Percentiles rank a stretch among this genome's conserved stretches.
These are phyloP conservation scores for Metridium senile DNA, from an alignment of 92 coral and sea anemone genomes.

Conservation along the genomic window DNA sequence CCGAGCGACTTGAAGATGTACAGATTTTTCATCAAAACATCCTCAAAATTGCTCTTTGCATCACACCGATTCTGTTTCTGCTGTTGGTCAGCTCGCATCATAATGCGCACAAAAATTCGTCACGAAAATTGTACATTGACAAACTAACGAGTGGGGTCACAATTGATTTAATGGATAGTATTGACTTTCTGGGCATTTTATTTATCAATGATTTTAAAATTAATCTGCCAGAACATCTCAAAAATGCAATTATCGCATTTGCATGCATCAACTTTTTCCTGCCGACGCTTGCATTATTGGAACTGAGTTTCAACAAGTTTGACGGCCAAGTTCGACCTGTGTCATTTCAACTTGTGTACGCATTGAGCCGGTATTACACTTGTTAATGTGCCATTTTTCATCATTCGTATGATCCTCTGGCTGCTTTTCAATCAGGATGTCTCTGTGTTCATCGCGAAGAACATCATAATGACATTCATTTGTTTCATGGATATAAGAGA, in stretches of 20 bases:
- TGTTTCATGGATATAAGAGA: constrained; percentile 73
- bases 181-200: constrained; percentile 81
- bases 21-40: constrained; percentile 78
- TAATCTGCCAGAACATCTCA: constrained; percentile 57
- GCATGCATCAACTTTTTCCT: constrained; percentile 91
- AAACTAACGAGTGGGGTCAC: constrained; percentile 83
- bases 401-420: constrained; percentile 77
- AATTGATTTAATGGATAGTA: constrained; percentile 84
- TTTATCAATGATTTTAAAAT: constrained; percentile 58
- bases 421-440: constrained; percentile 67
- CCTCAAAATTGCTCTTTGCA: constrained; percentile 81
- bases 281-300: constrained; percentile 82
- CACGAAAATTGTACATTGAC: constrained; percentile 68
- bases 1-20: constrained; percentile 78
- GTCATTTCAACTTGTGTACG: constrained; percentile 63
- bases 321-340: constrained; percentile 71
- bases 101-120: constrained; percentile 56
- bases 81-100: constrained; percentile 83
- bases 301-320: constrained; percentile 67
- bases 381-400: constrained; percentile 78
- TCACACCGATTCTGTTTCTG: constrained; percentile 82
- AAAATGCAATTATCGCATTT: constrained; percentile 87
- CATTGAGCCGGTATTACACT: constrained; percentile 73
- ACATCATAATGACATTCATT: constrained; percentile 73
- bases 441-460: constrained; percentile 90